Evolutionary conservation across 2,797 vertebrate genomes (phyloP), one percentile per base, ranked within the genome.

Genomic region (Anas bahamensis): DNA sequence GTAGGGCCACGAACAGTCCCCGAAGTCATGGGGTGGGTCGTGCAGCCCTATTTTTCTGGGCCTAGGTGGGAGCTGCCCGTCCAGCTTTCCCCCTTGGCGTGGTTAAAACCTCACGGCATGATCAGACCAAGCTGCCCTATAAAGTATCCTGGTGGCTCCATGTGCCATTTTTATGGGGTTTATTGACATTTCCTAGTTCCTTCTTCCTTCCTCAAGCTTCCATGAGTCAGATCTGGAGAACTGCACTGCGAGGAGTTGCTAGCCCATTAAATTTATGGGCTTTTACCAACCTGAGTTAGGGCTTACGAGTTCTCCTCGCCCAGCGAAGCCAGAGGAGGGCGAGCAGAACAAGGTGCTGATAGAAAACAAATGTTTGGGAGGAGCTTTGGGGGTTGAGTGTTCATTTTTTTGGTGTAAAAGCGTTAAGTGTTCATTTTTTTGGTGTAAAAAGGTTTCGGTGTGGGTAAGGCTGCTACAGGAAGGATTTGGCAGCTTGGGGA

Each of bases 301-400:
- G 26, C 31, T 68, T 90, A 9, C 29, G 11, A 12, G 23, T 48
- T 60, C 60, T 24, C 33, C 63, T 75, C 12, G n/a, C 55, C 68
- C 13, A 4, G 23, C 39, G n/a, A 77, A 87, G 21, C 53, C 5
- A 1, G 52, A 70, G 46, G 68, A 35, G 21, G 61, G 77, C n/a
- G 80, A 72, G 41, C 33, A 2, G 24, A 74, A 83, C 41, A 2
- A 22, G 4, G 2, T 33, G 63, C n/a, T 75, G 69, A 84, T 61
- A 72, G 57, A 86, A 88, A 33, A 31, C 74, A 78, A 39, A 53
- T 75, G 52, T 74, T 83, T 24, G 50, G 61, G 76, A 66, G 77
- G 66, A 83, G 26, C 76, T 83, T 12, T 53, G 39, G 53, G 53
- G 56, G 69, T 26, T 24, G 42, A 76, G 35, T 24, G 85, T 22